Evolutionary conservation across 2,113 vertebrate genomes (phyloP).

Genomic region (Pseudorhombus dupliciocellatus): DNA sequence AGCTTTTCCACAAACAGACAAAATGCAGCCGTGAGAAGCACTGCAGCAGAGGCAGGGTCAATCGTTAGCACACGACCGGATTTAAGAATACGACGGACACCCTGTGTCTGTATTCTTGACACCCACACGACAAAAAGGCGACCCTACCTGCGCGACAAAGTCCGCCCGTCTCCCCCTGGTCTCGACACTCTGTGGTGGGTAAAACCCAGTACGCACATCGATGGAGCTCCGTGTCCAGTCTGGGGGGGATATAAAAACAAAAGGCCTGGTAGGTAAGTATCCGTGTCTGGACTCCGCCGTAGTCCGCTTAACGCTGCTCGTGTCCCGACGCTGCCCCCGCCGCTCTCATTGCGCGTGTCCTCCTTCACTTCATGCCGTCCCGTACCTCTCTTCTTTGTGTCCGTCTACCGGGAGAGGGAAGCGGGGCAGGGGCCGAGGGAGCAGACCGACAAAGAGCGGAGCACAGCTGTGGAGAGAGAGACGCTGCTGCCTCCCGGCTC

Average conservation of each 20-base stretch:
- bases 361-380: constrained; percentile 37
- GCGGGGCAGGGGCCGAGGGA: background rate
- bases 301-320: constrained; percentile 45
- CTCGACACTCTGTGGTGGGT: constrained; percentile 58
- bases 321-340: constrained; percentile 46
- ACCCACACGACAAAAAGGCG: constrained; percentile 14
- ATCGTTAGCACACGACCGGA: background rate
- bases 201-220: constrained; percentile 72
- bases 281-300: constrained; percentile 41
- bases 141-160: constrained; percentile 66
- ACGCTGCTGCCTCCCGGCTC: constrained; percentile 51
- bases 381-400: constrained; percentile 67
- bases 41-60: constrained; percentile 9
- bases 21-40: background rate
- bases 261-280: constrained; percentile 24
- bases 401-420: constrained; percentile 25
- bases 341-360: constrained; percentile 36
- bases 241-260: background rate
- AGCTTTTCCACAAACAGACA: background rate
- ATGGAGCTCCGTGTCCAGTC: constrained; percentile 53
- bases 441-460: background rate
- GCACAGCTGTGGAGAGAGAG: constrained; percentile 58
- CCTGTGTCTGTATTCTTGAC: background rate
- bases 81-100: constrained; percentile 1
- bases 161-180: constrained; percentile 54